Conservation (phyloP, 2,113 vertebrate genomes). For the Cettia cetti region DNA sequence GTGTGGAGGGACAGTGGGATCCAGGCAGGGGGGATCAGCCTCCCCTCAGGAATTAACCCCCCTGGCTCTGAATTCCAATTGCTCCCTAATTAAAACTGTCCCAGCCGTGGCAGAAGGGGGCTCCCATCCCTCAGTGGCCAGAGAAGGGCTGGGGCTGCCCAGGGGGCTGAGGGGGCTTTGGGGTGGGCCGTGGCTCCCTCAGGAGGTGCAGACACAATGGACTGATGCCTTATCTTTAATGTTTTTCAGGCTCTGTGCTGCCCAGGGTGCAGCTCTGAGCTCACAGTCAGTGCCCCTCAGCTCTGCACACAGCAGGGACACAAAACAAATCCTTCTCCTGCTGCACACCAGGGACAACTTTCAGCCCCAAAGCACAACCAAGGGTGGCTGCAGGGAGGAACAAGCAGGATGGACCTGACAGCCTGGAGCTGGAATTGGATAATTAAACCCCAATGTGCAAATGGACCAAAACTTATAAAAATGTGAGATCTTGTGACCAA, state of each 20-base stretch:
- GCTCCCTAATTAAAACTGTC: background rate
- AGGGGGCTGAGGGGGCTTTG: background rate
- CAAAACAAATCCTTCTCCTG: background rate
- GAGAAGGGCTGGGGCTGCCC: background rate
- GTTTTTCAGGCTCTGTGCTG: background rate
- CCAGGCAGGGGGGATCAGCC: background rate
- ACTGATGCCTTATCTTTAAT: background rate
- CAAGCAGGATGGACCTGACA: background rate
- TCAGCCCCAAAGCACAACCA: background rate
- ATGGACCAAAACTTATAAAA: background rate
- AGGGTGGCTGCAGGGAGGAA: background rate
- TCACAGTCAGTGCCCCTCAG: background rate
- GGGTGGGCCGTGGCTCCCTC: background rate
- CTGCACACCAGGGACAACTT: background rate
- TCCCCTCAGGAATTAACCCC: background rate
- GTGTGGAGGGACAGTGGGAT: accelerated
- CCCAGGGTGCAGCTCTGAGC: background rate
- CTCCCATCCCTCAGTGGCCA: background rate
- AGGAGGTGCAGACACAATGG: background rate
- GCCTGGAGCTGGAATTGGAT: background rate
- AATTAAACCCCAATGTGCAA: background rate
- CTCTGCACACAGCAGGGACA: background rate
- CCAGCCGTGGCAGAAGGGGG: background rate
- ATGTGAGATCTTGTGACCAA: background rate
- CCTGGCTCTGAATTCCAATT: background rate